Evolutionary conservation across 30 jellyfish, hydroid and myxozoan species (phyloP), one percentile per base, ranked within the genome.

Genomic region (Aurelia aurita complex sp. Pacific): DNA sequence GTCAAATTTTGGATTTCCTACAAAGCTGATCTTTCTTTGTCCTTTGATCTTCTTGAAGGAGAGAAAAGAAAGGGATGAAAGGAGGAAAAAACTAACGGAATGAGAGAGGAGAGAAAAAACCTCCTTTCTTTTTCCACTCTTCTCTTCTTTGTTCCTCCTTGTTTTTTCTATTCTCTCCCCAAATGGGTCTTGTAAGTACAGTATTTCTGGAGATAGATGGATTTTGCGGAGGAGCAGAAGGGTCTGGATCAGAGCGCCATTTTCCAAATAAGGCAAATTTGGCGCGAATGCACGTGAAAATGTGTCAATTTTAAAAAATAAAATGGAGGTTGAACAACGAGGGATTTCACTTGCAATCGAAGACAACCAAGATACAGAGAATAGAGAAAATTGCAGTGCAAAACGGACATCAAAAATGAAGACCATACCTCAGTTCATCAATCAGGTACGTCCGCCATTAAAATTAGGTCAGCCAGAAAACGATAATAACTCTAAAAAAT

Each of bases 241-340:
- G 43, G 82, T 8, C 85, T 73, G 87, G 93, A 69, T 16, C 93
- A 15, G 36, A 79, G 82, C 84, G 93, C 19, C 38, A 4, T 60
- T 29, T 5, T 1, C 92, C 86, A 29, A 60, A 73, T 84, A 73
- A 42, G 93, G 87, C 10, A 73, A 72, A 29, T 38, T 84, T 84
- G 73, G 87, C 87, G 87, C 86, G 81, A 74, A 61, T 84, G 87
- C 93, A 84, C 93, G 93, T 84, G 93, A 73, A 84, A 84, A 73
- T 84, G 79, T 65, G 90, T 55, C 70, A 23, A 61, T 66, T 55
- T 66, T 23, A 5, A 66, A 43, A 84, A 62, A 84, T 84, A 84
- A 84, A 73, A 84, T 84, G 93, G 93, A 83, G 82, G 59, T 51
- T 69, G 74, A 73, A 2, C 19, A 19, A 10, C 69, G 63, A 35